These are phyloP conservation scores for Volucella zonaria DNA, from an alignment of 2,888 invertebrate species.

Conservation along the genomic window DNA sequence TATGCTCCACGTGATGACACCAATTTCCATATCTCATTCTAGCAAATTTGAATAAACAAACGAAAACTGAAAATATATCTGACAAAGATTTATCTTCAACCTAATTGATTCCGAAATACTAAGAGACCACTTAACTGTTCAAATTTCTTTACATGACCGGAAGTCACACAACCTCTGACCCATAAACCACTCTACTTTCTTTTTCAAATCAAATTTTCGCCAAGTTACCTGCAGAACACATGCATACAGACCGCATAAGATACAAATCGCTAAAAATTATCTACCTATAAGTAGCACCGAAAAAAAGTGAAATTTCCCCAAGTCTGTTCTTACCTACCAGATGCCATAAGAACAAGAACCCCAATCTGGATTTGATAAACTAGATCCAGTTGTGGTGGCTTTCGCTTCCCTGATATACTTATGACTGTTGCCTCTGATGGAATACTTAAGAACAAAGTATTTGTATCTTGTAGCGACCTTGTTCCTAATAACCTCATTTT, in stretches of 20 bases:
- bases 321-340: conserved; percentile 2
- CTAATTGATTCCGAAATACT: not conserved
- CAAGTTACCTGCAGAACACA: conserved; percentile 36
- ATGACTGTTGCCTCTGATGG: conserved; percentile 13
- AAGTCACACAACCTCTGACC: conserved; percentile 11
- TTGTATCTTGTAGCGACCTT: conserved; percentile 75
- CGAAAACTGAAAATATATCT: no score
- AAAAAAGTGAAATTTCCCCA: conserved; percentile 63
- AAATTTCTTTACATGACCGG: conserved; percentile 17
- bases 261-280: conserved; percentile 54
- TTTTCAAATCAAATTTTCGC: conserved; percentile 48
- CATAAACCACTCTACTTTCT: conserved; percentile 52
- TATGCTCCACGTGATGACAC: no score
- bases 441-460: not conserved
- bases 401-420: conserved; percentile 62
- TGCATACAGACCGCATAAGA: conserved; percentile 4
- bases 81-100: no score
- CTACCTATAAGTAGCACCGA: conserved; percentile 34
- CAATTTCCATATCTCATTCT: no score
- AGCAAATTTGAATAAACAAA: no score
- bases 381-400: conserved; percentile 50
- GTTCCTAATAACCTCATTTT: conserved; percentile 77
- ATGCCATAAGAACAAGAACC: conserved; percentile 25
- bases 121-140: conserved; percentile 10
- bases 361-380: conserved; percentile 55